Evolutionary conservation across 2,797 vertebrate species (phyloP).

Genomic region (Onychomys torridus): DNA sequence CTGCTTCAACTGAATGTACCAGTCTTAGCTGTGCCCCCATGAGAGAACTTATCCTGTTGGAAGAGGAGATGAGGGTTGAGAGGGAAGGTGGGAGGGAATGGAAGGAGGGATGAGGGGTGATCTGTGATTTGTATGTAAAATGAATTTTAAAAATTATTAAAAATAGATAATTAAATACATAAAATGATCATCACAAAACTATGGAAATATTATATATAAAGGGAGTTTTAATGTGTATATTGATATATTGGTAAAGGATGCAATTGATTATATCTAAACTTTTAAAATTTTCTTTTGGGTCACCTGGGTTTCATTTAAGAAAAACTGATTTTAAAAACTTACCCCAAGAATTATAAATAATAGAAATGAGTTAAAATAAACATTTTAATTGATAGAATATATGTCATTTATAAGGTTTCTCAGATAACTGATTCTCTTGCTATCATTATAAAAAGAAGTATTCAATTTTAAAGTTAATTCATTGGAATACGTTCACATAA

Average conservation of each 20-base stretch:
- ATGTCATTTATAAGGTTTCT: not conserved
- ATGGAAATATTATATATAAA: not conserved
- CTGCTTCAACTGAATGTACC: too few species aligned
- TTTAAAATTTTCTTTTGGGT: not conserved
- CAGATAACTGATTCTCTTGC: not conserved
- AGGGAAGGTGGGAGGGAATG: too few species aligned
- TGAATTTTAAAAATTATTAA: too few species aligned
- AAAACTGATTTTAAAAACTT: not conserved
- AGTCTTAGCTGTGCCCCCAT: too few species aligned
- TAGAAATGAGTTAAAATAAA: conserved; percentile 38
- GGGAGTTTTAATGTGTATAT: not conserved
- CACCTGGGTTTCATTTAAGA: not conserved
- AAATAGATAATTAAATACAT: too few species aligned
- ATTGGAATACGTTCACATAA: not conserved
- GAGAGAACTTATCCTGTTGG: too few species aligned
- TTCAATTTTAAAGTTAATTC: not conserved
- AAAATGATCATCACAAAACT: not conserved
- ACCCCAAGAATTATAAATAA: not conserved
- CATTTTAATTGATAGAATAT: not conserved
- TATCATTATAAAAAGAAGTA: conserved; percentile 28
- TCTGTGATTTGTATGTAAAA: too few species aligned
- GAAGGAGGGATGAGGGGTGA: too few species aligned
- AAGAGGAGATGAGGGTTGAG: too few species aligned
- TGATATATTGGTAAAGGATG: not conserved
- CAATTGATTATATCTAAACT: not conserved